These are phyloP conservation scores for Tetramorium simillimum DNA, from an alignment of 1,140 invertebrate genomes.

Conservation along the genomic window DNA sequence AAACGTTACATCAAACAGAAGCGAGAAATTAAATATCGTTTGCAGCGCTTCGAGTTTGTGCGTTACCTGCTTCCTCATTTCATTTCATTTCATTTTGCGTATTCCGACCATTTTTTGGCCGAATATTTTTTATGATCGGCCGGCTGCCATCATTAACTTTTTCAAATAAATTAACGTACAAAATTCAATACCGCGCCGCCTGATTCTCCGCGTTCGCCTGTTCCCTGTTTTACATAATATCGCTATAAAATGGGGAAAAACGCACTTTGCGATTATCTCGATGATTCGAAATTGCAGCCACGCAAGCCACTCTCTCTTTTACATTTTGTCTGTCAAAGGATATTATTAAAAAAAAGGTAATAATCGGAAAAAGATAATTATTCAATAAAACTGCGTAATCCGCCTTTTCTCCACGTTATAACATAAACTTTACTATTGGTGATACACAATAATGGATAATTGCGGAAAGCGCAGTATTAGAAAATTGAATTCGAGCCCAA, in stretches of 20 bases:
- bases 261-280: constrained; percentile 58
- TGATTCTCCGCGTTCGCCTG: constrained; percentile 53
- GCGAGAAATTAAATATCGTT: constrained; percentile 59
- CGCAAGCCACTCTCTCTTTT: constrained; percentile 36
- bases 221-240: constrained; percentile 60
- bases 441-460: neutral
- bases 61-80: constrained; percentile 57
- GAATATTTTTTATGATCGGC: constrained; percentile 62
- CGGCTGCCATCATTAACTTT: constrained; percentile 61
- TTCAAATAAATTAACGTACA: constrained; percentile 62
- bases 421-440: constrained; percentile 4
- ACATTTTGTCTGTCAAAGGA: constrained; percentile 33
- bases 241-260: constrained; percentile 58
- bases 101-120: constrained; percentile 56
- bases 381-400: constrained; percentile 18
- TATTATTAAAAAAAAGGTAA: constrained; percentile 43
- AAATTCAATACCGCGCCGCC: constrained; percentile 57
- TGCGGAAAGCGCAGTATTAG: neutral
- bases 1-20: constrained; percentile 58
- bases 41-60: constrained; percentile 31
- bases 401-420: neutral
- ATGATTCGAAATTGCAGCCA: constrained; percentile 57
- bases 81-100: constrained; percentile 58
- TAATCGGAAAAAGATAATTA: constrained; percentile 23
- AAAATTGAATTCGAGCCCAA: neutral